Percentiles rank a stretch among this genome's conserved stretches.
Conservation (phyloP, 2,113 vertebrate species). For the Callipepla squamata region DNA sequence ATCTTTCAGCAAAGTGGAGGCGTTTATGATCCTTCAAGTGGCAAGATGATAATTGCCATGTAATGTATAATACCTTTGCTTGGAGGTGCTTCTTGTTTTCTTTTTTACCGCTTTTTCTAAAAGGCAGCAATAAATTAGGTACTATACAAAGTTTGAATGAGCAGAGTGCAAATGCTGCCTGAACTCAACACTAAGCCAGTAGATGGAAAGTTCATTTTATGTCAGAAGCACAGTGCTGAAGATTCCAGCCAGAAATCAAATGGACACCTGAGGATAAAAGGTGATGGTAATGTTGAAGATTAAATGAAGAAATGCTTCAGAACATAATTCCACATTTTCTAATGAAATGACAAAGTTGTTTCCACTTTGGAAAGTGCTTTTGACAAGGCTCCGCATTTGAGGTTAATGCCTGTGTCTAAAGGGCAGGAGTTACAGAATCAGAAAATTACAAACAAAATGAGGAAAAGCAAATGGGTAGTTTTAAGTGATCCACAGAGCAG, state of each 20-base stretch:
- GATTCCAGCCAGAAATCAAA: slow-evolving; percentile 16
- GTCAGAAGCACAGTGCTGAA: background rate
- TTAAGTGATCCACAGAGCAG: background rate
- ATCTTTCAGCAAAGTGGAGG: background rate
- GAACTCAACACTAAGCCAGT: background rate
- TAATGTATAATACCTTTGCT: background rate
- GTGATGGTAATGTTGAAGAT: slow-evolving; percentile 43
- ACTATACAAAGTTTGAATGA: background rate
- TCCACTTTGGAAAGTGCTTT: slow-evolving; percentile 46
- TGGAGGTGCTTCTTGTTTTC: background rate
- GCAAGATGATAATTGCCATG: background rate
- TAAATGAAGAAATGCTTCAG: slow-evolving; percentile 51
- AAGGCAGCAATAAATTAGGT: background rate
- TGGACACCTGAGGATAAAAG: background rate
- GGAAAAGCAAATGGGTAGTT: background rate
- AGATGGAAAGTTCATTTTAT: background rate
- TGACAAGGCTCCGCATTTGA: slow-evolving; percentile 34
- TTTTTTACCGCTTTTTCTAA: background rate
- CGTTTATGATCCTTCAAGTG: background rate
- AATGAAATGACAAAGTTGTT: slow-evolving; percentile 67
- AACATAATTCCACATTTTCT: slow-evolving; percentile 40
- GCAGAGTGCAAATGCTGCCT: background rate
- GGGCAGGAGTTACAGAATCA: background rate
- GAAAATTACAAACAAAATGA: slow-evolving; percentile 38
- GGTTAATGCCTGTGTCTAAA: slow-evolving; percentile 50